Evolutionary conservation across 1,140 invertebrate species (phyloP), one percentile per base, ranked within the genome.

Genomic region (Brachionus plicatilis): DNA sequence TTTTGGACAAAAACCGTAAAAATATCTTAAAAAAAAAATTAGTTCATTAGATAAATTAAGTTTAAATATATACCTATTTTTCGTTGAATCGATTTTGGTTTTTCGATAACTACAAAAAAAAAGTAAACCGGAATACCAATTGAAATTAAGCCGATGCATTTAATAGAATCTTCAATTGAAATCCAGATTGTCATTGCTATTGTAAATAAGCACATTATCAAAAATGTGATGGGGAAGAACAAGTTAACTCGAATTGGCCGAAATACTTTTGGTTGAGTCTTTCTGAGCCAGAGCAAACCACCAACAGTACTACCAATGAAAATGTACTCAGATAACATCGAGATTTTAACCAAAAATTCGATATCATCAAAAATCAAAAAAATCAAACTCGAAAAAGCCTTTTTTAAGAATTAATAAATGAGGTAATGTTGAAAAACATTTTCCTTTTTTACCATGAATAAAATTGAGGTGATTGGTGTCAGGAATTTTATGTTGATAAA

Each of bases 221-320:
- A 68, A 37, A 82, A 82, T 33, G 33, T 33, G 8, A 82, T 66
- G n/a, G 79, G 79, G 45, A 82, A 82, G 9, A 84, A 70, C 2
- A 72, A 7, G 68, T 84, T 84, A 20, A 84, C 66, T 24, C 43
- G 41, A 56, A 90, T 89, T 33, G 89, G 89, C 76, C 89, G 83
- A 5, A 85, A 84, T 85, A 87, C 85, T 9, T 89, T 86, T 11
- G 89, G 89, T 56, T 86, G 83, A 20, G 85, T 88, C 43, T 85
- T 87, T 17, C 89, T 75, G 8, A 90, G 85, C 70, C 87, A 89
- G 5, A 90, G 60, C 85, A 90, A 85, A 12, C 87, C 88, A 20
- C 85, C 84, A 20, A 90, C 88, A 14, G 89, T 89, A 72, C 86
- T 86, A 4, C 88, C 89, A 2, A 90, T 88, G 14, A 89, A 90